Base-by-base conservation (phyloP, 2,113 vertebrate species). In the Colinus virginianus region DNA sequence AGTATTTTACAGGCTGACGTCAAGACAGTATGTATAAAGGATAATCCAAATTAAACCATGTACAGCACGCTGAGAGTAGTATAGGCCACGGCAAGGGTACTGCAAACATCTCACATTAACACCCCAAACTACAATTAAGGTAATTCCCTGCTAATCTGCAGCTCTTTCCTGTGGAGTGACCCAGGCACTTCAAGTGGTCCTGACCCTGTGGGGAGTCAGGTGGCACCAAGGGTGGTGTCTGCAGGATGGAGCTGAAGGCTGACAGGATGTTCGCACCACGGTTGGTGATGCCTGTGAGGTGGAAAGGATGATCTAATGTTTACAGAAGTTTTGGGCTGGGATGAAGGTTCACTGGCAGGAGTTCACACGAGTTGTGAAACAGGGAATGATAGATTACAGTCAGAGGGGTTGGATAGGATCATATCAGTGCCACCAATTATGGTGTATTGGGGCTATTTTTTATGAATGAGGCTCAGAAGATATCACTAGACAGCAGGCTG, bases 241-340 rank as follows among this genome's bases (percentile, higher is more conserved):
- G 48, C n/a, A 90, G 55, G 9, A 74, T 0, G 0, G 38, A 14
- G 9, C 9, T 66, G 42, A 83, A 90, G 58, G 9, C 36, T 77
- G 58, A 17, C 0, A 2, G 43, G 42, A 21, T 59, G 20, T 83
- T 91, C 77, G 66, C 38, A 43, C 49, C 32, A 69, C n/a, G 53
- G 16, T 0, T 70, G 46, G 20, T 86, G 38, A 42, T 79, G 67
- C 38, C 88, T 64, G 51, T 91, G 51, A 5, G 2, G 32, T 81
- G 83, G 83, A 88, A 88, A 75, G 72, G 69, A 62, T 84, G 46
- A 88, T 63, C 43, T 88, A 71, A 84, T 78, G 34, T 69, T 87
- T 79, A 58, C 36, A 84, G 56, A 83, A 95, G 53, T 18, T 62
- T 92, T 90, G 87, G 32, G 25, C 32, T 84, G 71, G 21, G 38